A percentile compares a stretch with the other conserved stretches of the same genome.
Conservation (phyloP, 1,140 invertebrate species). For the Drosophila sturtevanti region DNA sequence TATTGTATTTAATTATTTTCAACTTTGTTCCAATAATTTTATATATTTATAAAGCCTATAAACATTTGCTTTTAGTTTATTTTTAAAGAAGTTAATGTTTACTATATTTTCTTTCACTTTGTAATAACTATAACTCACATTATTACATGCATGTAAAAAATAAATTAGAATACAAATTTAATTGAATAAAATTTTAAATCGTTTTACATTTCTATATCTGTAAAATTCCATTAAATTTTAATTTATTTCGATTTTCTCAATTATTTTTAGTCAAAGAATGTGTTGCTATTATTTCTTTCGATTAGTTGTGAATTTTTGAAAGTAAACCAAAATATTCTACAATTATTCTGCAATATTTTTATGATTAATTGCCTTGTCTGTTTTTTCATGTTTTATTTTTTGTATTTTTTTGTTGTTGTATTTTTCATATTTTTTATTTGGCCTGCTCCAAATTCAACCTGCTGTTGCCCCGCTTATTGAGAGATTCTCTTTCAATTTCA, state of each 20-base stretch:
- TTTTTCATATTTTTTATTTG: neutral
- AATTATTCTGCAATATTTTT: constrained; percentile 70
- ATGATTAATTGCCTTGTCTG: constrained; percentile 65
- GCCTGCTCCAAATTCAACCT: constrained; percentile 15
- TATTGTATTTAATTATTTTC: no score
- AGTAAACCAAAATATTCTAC: constrained; percentile 57
- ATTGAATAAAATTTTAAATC: neutral
- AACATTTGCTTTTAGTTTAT: no score
- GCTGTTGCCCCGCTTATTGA: constrained; percentile 7
- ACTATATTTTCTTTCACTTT: no score
- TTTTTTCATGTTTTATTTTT: neutral
- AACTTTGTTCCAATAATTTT: no score
- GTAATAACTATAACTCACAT: no score
- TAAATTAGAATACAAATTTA: no score
- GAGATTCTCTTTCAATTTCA: constrained; percentile 13
- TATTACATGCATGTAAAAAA: no score
- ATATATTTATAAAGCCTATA: no score
- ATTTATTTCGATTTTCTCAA: no score
- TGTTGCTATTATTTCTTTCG: no score
- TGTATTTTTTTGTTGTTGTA: neutral
- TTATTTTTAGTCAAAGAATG: neutral
- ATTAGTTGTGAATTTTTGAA: constrained; percentile 43
- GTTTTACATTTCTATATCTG: no score
- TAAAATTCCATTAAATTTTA: neutral
- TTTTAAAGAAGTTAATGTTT: no score